These are phyloP conservation scores for Turritopsis rubra DNA, from an alignment of 30 jellyfish, hydroid and myxozoan species.

Conservation along the genomic window DNA sequence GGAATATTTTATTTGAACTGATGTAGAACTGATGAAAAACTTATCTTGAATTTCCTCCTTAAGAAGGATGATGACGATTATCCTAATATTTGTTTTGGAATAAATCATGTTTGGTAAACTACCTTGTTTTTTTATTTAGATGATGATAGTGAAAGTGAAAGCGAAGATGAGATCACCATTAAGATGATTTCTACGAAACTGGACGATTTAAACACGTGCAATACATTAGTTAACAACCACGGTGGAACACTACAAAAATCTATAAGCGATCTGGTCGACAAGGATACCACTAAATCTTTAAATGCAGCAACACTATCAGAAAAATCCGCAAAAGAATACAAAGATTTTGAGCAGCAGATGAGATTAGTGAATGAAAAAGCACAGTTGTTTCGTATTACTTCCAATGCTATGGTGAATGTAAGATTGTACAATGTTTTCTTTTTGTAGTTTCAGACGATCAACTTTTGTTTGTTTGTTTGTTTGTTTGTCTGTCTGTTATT, in stretches of 20 bases:
- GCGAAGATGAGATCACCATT: constrained; percentile 72
- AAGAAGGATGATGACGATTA: too few species aligned
- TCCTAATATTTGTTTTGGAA: too few species aligned
- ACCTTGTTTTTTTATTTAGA: too few species aligned
- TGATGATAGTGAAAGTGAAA: constrained; percentile 85
- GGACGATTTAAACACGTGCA: constrained; percentile 80
- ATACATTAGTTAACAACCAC: constrained; percentile 73
- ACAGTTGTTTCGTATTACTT: constrained; percentile 86
- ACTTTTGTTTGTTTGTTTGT: not conserved
- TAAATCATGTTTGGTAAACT: too few species aligned
- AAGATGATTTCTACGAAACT: constrained; percentile 64
- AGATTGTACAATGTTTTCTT: constrained; percentile 5
- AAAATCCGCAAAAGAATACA: constrained; percentile 35
- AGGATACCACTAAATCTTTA: constrained; percentile 1
- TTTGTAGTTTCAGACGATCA: not conserved
- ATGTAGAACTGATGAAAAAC: too few species aligned
- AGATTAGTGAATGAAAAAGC: constrained; percentile 74
- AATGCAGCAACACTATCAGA: constrained; percentile 40
- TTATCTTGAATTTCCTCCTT: too few species aligned
- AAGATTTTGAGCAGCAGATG: constrained; percentile 47
- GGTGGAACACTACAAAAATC: constrained; percentile 87
- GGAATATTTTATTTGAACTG: too few species aligned
- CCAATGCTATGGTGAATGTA: constrained; percentile 92
- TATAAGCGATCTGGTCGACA: constrained; percentile 80
- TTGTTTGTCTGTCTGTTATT: too few species aligned